phyloP scores from a whole-genome alignment of 2,113 vertebrate genomes.

The Dryoscopus gambensis region DNA sequence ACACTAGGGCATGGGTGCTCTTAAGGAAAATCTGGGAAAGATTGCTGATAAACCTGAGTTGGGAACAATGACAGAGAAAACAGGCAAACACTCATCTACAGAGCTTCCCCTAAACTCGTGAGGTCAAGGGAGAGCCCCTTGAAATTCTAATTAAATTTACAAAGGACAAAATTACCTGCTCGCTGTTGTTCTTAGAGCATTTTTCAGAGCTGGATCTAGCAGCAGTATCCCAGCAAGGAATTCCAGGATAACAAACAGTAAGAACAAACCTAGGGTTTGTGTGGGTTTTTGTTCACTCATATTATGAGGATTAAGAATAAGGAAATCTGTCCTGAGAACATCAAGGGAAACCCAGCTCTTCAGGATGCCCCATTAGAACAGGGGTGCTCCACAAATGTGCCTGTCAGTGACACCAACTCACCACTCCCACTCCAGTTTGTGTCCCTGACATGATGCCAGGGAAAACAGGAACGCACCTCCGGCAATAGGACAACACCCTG shows the following conservation, averaged over 20 bases:
- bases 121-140: background rate
- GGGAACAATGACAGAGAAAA: background rate
- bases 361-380: background rate
- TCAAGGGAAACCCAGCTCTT: background rate
- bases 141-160: background rate
- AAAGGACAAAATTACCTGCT: background rate
- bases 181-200: background rate
- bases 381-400: background rate
- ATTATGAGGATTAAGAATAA: background rate
- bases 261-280: background rate
- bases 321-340: background rate
- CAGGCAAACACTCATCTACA: background rate
- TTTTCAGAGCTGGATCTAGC: background rate
- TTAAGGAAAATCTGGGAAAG: background rate
- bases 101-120: rapidly evolving
- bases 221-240: background rate
- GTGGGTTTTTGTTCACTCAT: rapidly evolving
- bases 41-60: background rate
- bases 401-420: background rate
- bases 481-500: background rate
- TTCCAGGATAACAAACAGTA: background rate
- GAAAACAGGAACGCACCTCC: background rate
- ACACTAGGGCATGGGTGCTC: background rate
- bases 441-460: background rate
- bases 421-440: background rate